Percentiles rank a stretch among this genome's conserved stretches.
Conservation (phyloP, 2,797 vertebrate species). For the Melanotaenia nigrans region DNA sequence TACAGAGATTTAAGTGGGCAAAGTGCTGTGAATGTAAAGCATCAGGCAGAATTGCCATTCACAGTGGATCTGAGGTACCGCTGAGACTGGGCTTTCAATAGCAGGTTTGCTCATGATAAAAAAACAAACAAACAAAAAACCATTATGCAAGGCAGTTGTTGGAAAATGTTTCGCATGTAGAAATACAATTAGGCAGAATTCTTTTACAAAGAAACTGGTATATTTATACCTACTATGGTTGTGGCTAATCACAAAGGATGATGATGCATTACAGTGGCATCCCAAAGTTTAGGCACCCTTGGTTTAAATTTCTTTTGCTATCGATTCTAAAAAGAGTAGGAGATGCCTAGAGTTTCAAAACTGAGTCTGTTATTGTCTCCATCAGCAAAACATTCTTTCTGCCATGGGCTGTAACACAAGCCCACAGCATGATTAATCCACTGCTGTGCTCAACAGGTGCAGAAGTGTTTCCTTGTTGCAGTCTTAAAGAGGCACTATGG, state of each 20-base stretch:
- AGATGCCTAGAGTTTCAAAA: no score
- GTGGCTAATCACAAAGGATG: not conserved
- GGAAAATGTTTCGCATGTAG: not conserved
- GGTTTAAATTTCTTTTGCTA: not conserved
- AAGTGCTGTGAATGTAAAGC: constrained; percentile 9
- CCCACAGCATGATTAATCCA: not conserved
- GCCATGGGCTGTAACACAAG: not conserved
- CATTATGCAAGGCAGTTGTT: not conserved
- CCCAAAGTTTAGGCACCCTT: not conserved
- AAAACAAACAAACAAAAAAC: not conserved
- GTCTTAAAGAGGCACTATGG: no score
- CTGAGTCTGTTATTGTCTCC: not conserved
- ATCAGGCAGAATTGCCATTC: not conserved
- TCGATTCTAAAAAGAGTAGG: no score
- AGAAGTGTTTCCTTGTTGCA: no score
- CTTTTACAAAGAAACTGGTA: not conserved
- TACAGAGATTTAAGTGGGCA: constrained; percentile 25
- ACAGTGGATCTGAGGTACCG: not conserved
- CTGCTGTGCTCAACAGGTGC: not conserved
- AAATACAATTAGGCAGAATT: not conserved
- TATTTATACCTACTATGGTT: not conserved
- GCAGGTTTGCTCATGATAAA: not conserved
- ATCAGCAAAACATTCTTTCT: not conserved
- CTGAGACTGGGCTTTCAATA: not conserved
- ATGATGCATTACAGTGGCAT: not conserved